Evolutionary conservation across 2,797 vertebrate genomes (phyloP).

Genomic region (Rhinella marina): DNA sequence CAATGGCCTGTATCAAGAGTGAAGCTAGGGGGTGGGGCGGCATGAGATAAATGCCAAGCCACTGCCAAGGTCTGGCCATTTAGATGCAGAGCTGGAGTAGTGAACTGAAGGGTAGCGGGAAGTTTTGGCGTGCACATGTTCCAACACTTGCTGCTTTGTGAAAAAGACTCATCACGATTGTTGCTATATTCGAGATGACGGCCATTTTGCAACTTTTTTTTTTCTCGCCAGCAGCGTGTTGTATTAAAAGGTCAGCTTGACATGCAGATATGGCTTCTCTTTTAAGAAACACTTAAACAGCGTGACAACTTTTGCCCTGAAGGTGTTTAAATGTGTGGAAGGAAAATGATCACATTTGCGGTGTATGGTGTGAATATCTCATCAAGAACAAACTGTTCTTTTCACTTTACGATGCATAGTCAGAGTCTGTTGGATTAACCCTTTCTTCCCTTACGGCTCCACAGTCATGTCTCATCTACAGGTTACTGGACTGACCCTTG

Average conservation of each 20-base stretch:
- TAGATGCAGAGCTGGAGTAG: neutral
- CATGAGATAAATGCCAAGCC: neutral
- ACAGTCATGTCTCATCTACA: neutral
- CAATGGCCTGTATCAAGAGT: too few species aligned
- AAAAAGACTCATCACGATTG: neutral
- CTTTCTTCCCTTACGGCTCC: neutral
- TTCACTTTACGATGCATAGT: constrained; percentile 26
- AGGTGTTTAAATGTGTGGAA: constrained; percentile 39
- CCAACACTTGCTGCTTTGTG: neutral
- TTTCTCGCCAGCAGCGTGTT: constrained; percentile 8
- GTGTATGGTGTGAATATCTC: constrained; percentile 46
- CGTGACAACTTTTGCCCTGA: constrained; percentile 43
- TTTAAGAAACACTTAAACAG: constrained; percentile 47
- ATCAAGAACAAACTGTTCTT: constrained; percentile 18
- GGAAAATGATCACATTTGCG: constrained; percentile 39
- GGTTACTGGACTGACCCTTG: neutral
- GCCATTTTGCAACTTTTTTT: constrained; percentile 13
- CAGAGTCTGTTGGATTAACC: constrained; percentile 23
- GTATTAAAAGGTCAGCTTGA: constrained; percentile 21
- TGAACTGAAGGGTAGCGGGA: neutral
- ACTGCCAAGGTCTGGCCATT: neutral
- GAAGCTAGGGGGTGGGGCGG: too few species aligned
- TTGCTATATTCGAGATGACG: constrained; percentile 1
- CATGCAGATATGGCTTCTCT: constrained; percentile 42
- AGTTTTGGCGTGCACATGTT: neutral